Conservation (phyloP, 2,797 vertebrate genomes). For the Sardinella longiceps region DNA sequence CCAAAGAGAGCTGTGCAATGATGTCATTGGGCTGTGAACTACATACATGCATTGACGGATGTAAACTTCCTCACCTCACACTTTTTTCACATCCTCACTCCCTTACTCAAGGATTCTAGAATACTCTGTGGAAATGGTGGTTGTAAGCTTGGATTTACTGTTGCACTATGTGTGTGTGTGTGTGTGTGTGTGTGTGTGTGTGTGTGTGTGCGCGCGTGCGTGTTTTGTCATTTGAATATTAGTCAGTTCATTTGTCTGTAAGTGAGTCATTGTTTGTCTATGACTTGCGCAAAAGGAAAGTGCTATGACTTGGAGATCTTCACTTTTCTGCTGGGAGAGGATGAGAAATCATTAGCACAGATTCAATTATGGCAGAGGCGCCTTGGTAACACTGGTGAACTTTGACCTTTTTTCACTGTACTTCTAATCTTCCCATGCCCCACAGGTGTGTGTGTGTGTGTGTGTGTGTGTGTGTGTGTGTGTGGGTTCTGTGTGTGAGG, state of each 20-base stretch:
- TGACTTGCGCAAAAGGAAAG: background rate
- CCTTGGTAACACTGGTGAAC: background rate
- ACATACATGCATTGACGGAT: background rate
- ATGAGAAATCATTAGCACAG: background rate
- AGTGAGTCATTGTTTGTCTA: background rate
- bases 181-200: background rate
- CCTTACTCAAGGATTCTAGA: background rate
- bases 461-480: background rate
- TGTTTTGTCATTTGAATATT: no score
- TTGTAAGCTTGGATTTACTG: no score
- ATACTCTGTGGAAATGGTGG: no score
- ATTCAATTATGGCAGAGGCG: background rate
- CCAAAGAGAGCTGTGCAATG: background rate
- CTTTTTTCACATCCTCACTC: background rate
- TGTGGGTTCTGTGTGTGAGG: background rate
- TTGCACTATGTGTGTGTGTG: background rate
- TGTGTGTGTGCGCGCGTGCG: no score
- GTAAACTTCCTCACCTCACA: background rate
- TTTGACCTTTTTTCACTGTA: background rate
- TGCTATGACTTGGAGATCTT: background rate
- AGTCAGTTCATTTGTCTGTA: background rate
- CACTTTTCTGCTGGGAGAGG: background rate
- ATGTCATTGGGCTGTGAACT: background rate
- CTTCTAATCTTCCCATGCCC: slow-evolving; percentile 7
- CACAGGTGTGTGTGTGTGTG: background rate